phyloP scores from a whole-genome alignment of 2,113 vertebrate genomes.

The Toxotes jaculatrix region DNA sequence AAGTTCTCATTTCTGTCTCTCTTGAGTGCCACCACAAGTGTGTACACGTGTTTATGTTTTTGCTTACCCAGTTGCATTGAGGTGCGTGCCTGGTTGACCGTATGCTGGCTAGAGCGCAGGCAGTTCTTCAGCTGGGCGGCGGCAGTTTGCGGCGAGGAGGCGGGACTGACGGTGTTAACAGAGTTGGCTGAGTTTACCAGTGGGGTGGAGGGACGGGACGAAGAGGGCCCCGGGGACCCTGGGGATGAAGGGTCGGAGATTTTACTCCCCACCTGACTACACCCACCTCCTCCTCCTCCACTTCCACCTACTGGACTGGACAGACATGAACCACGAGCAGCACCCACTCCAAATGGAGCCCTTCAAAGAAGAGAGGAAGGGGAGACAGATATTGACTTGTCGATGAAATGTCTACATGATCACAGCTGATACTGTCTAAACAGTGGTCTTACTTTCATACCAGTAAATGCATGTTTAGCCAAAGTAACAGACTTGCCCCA shows the following conservation, averaged over 20 bases:
- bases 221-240: conserved; percentile 80
- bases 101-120: conserved; percentile 88
- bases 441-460: background rate
- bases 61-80: conserved; percentile 89
- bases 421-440: background rate
- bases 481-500: background rate
- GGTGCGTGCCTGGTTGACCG: conserved; percentile 83
- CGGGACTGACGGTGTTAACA: conserved; percentile 71
- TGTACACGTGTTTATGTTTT: conserved; percentile 21
- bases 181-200: conserved; percentile 75
- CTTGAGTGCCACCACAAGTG: background rate
- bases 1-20: background rate
- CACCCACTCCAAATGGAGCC: conserved; percentile 88
- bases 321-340: conserved; percentile 83
- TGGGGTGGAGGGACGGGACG: conserved; percentile 78
- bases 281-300: conserved; percentile 67
- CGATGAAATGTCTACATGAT: background rate
- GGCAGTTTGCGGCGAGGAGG: conserved; percentile 84
- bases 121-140: conserved; percentile 89
- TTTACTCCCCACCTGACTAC: conserved; percentile 62
- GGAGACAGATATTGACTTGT: background rate
- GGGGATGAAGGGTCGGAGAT: conserved; percentile 81
- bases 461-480: background rate
- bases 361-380: conserved; percentile 72
- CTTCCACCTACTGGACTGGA: conserved; percentile 73